Conservation (phyloP, 2,113 vertebrate species). For the Echinops telfairi region DNA sequence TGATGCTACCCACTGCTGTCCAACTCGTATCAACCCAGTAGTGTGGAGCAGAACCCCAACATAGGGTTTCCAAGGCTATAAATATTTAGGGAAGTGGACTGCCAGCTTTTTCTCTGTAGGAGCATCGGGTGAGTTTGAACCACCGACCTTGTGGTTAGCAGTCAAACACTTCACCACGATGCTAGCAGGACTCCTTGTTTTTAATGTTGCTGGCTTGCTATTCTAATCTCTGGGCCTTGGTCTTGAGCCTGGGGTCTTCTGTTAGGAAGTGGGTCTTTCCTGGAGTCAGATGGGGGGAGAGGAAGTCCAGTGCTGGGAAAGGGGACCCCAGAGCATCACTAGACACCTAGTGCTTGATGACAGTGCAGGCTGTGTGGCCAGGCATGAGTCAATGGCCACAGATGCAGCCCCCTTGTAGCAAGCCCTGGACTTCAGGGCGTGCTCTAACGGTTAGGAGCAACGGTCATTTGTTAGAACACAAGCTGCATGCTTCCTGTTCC, state of each 20-base stretch:
- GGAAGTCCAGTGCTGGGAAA: not conserved
- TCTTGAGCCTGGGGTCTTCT: not conserved
- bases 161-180: too few relatives aligned
- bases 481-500: conserved; percentile 31
- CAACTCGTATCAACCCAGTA: too few relatives aligned
- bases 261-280: not conserved
- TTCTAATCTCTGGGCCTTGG: not conserved
- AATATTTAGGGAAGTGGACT: not conserved
- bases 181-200: not conserved
- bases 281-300: not conserved
- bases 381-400: not conserved
- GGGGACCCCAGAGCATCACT: not conserved
- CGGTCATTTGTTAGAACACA: not conserved
- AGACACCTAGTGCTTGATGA: not conserved
- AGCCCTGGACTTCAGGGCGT: not conserved
- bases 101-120: not conserved
- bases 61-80: too few relatives aligned
- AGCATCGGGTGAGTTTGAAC: too few relatives aligned
- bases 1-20: not conserved
- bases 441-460: not conserved
- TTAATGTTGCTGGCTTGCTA: not conserved
- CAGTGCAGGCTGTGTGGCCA: not conserved
- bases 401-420: not conserved
- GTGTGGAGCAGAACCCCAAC: too few relatives aligned
- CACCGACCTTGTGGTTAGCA: too few relatives aligned